Evolutionary conservation across 2,888 invertebrate species (phyloP), one percentile per base, ranked within the genome.

Genomic region (Homarus gammarus): DNA sequence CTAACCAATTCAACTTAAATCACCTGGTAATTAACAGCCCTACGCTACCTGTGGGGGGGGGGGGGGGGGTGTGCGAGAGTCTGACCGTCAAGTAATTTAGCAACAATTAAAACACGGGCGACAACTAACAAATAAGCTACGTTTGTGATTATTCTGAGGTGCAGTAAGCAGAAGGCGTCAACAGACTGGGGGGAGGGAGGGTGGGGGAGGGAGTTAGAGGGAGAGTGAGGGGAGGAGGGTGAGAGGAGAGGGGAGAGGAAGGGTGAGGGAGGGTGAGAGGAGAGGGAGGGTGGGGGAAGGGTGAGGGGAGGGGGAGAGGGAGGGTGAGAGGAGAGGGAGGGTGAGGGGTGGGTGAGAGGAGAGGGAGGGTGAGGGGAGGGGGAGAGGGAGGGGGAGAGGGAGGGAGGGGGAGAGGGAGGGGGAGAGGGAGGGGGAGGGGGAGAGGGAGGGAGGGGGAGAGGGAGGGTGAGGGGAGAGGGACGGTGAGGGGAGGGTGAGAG

Each of bases 271-370:
- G 38, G 36, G 61, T 31, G 79, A 79, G 36, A 79, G 27, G 27
- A 27, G 68, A 68, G 27, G 27, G 68, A 27, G 68, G 18, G 64
- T 10, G 31, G 64, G 31, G 49, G 51, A 49, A 31, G 49, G n/a
- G n/a, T n/a, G n/a, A n/a, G n/a, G n/a, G n/a, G 51, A 56, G 51
- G 56, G 79, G 33, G 49, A 51, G 36, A 22, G 22, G 18, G 22
- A 27, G 31, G 22, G 56, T 33, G 56, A 31, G 56, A 56, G 56
- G 36, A 56, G 56, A 51, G n/a, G n/a, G n/a, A n/a, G n/a, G n/a
- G n/a, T n/a, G n/a, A n/a, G n/a, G n/a, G n/a, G 51, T 56, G 51
- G 56, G 79, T 79, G 49, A 49, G 51, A 49, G 33, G 49, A 51
- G 36, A 22, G 22, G 18, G 22, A 27, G 31, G 22, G 27, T n/a